phyloP scores from a whole-genome alignment of 2,113 vertebrate genomes.

The Percopsis transmontana region DNA sequence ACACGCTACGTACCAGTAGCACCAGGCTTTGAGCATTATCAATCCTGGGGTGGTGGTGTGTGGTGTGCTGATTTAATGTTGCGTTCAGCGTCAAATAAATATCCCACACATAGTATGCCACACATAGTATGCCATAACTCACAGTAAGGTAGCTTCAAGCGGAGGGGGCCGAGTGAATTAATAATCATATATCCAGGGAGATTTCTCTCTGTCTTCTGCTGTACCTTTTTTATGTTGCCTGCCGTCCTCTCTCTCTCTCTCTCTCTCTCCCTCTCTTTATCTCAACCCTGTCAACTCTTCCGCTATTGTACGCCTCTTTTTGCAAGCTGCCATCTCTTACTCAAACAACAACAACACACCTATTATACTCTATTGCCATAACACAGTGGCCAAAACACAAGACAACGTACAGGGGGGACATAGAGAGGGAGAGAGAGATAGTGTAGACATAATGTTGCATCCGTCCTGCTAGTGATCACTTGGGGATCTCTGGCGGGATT shows the following conservation, averaged over 20 bases:
- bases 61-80: constrained; percentile 59
- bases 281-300: constrained; percentile 26
- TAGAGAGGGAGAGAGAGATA: constrained; percentile 34
- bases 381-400: not conserved
- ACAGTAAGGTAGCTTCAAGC: constrained; percentile 49
- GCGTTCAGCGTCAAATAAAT: constrained; percentile 72
- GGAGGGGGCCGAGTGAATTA: constrained; percentile 53
- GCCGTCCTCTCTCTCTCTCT: not conserved
- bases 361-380: constrained; percentile 60
- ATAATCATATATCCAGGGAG: constrained; percentile 40
- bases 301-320: constrained; percentile 48
- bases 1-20: constrained; percentile 59
- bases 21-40: constrained; percentile 64
- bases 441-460: constrained; percentile 65
- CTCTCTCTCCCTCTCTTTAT: constrained; percentile 18
- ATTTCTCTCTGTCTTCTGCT: constrained; percentile 5
- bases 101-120: constrained; percentile 36
- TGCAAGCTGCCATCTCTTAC: constrained; percentile 40
- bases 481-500: constrained; percentile 72
- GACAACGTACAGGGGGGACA: not conserved
- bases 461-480: constrained; percentile 72
- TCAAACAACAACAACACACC: constrained; percentile 26
- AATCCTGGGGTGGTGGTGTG: constrained; percentile 24
- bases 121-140: constrained; percentile 53
- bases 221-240: not conserved